Evolutionary conservation across 1,140 invertebrate genomes (phyloP).

Genomic region (Matsumurasca onukii): DNA sequence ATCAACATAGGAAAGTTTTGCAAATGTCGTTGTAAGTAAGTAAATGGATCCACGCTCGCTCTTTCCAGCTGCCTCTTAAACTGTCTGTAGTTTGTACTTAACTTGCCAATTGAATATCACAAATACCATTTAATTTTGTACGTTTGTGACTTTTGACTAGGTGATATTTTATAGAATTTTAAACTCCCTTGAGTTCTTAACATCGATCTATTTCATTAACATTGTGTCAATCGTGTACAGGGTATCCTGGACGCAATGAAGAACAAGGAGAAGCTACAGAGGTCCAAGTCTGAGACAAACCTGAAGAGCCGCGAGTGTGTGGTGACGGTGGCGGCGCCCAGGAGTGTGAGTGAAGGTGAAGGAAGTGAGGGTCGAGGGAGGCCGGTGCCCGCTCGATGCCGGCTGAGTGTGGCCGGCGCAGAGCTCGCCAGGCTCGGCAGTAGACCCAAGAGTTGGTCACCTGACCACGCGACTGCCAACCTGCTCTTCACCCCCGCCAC

Average conservation of each 20-base stretch:
- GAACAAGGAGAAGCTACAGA: constrained; percentile 86
- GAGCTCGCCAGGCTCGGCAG: constrained; percentile 40
- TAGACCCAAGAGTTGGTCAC: constrained; percentile 80
- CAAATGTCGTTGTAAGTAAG: too few relatives aligned
- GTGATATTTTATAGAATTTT: too few relatives aligned
- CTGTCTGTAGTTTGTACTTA: too few relatives aligned
- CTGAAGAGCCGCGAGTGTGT: constrained; percentile 65
- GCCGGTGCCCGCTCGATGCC: constrained; percentile 3
- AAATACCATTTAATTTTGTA: too few relatives aligned
- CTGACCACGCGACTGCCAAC: constrained; percentile 63
- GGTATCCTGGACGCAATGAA: constrained; percentile 95
- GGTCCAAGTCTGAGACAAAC: constrained; percentile 92
- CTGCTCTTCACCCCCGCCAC: constrained; percentile 48
- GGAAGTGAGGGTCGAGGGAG: constrained; percentile 36
- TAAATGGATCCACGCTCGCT: too few relatives aligned
- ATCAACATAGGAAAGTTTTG: too few relatives aligned
- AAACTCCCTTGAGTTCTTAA: too few relatives aligned
- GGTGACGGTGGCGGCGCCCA: constrained; percentile 52
- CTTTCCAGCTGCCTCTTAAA: too few relatives aligned
- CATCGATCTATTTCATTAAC: too few relatives aligned
- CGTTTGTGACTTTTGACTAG: too few relatives aligned
- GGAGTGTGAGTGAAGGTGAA: constrained; percentile 49
- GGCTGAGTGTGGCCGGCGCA: constrained; percentile 34
- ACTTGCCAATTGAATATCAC: too few relatives aligned
- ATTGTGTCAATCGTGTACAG: too few relatives aligned